phyloP scores from a whole-genome alignment of 1,140 invertebrate genomes.

The Artemia franciscana region DNA sequence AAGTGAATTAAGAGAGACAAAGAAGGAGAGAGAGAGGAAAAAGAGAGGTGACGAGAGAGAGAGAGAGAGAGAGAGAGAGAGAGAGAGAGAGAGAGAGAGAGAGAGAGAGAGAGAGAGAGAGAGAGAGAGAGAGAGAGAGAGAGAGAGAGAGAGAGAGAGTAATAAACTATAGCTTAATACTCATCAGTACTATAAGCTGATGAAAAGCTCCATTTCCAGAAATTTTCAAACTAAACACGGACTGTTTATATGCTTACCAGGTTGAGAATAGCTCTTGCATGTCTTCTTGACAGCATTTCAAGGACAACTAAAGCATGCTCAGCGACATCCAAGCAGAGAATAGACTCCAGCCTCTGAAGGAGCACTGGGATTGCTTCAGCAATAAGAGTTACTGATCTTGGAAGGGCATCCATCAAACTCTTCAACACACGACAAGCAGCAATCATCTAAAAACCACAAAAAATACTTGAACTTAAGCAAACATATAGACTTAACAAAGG shows the following conservation, averaged over 20 bases:
- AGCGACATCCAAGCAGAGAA: conserved; percentile 97
- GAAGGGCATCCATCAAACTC: conserved; percentile 97
- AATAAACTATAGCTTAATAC: too few relatives aligned
- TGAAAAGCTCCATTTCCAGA: not conserved
- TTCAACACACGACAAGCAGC: conserved; percentile 92
- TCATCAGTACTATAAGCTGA: too few relatives aligned
- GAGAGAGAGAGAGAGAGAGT: too few relatives aligned
- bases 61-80: too few relatives aligned
- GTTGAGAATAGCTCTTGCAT: conserved; percentile 86
- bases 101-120: too few relatives aligned
- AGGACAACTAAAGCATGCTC: conserved; percentile 88
- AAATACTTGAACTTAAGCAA: too few relatives aligned
- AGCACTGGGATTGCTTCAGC: conserved; percentile 91
- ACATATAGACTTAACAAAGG: too few relatives aligned
- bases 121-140: not conserved
- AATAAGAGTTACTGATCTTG: conserved; percentile 81
- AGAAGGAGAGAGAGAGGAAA: too few relatives aligned
- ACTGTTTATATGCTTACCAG: conserved; percentile 51
- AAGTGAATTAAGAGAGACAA: too few relatives aligned
- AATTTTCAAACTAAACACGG: conserved; percentile 3
- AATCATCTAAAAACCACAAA: conserved; percentile 70
- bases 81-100: too few relatives aligned
- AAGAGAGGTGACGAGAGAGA: too few relatives aligned
- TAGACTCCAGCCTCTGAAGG: conserved; percentile 82
- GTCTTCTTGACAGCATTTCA: conserved; percentile 84